Percentiles rank a stretch among this genome's conserved stretches.
These are phyloP conservation scores for Chlorodrepanis virens DNA, from an alignment of 2,113 vertebrate species.

Conservation along the genomic window DNA sequence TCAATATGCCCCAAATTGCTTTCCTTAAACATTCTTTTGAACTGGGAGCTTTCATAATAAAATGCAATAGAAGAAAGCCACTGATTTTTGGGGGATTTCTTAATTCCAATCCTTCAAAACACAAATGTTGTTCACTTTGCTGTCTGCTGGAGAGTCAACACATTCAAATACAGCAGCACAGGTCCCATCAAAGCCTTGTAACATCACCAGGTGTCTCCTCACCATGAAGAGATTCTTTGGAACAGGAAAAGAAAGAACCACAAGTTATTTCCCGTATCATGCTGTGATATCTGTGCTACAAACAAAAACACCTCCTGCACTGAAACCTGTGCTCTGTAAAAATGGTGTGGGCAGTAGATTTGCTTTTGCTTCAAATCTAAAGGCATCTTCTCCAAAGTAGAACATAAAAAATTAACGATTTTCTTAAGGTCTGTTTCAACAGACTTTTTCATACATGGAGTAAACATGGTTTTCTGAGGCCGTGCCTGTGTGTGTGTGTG, in stretches of 20 bases:
- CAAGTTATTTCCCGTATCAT: not conserved
- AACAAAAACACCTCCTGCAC: not conserved
- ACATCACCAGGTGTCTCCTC: slow-evolving; percentile 8
- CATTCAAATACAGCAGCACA: not conserved
- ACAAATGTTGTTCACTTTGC: not conserved
- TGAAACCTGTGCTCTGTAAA: not conserved
- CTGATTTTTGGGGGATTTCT: not conserved
- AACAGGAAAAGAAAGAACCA: not conserved
- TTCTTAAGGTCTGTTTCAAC: not conserved
- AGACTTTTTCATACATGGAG: fast-evolving
- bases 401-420: fast-evolving
- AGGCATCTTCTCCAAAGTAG: not conserved
- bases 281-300: not conserved
- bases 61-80: not conserved
- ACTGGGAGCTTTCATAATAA: not conserved
- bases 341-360: not conserved
- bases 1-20: not conserved
- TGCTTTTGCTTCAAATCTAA: not conserved
- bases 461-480: fast-evolving
- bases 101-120: not conserved
- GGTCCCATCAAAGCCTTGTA: not conserved
- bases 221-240: not conserved
- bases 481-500: fast-evolving
- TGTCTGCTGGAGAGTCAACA: not conserved
- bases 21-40: not conserved